phyloP scores from a whole-genome alignment of 2,797 vertebrate species.

The Tiaroga cobitis region DNA sequence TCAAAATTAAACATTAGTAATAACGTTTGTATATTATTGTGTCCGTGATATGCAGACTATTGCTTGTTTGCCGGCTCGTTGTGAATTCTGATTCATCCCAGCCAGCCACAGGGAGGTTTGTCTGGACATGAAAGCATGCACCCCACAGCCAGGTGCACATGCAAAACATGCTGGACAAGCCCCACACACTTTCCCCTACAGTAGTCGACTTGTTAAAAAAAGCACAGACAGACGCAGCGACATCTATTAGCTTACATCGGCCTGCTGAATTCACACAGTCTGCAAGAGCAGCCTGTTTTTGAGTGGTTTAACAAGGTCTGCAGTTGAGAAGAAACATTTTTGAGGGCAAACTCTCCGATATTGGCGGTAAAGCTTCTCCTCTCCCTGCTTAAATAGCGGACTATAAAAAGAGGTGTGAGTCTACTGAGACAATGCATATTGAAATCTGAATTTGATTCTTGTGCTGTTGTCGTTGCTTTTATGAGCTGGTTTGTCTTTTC shows the following conservation, averaged over 20 bases:
- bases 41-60: slow-evolving; percentile 56
- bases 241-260: slow-evolving; percentile 71
- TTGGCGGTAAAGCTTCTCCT: slow-evolving; percentile 69
- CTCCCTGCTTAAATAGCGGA: slow-evolving; percentile 66
- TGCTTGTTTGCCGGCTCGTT: slow-evolving; percentile 66
- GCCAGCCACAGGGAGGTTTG: slow-evolving; percentile 54
- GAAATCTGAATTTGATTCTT: slow-evolving; percentile 71
- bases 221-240: slow-evolving; percentile 69
- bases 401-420: slow-evolving; percentile 74
- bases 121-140: slow-evolving; percentile 61
- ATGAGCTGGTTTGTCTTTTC: slow-evolving; percentile 72
- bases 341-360: slow-evolving; percentile 75
- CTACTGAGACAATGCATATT: slow-evolving; percentile 67
- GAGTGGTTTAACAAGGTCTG: slow-evolving; percentile 72
- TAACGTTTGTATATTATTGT: slow-evolving; percentile 42
- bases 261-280: slow-evolving; percentile 68
- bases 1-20: slow-evolving; percentile 12
- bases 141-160: slow-evolving; percentile 60
- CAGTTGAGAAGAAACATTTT: slow-evolving; percentile 63
- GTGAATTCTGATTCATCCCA: slow-evolving; percentile 61
- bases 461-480: slow-evolving; percentile 66
- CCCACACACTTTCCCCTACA: slow-evolving; percentile 26
- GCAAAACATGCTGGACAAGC: slow-evolving; percentile 54
- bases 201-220: slow-evolving; percentile 32
- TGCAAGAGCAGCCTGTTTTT: slow-evolving; percentile 70